A percentile compares a stretch with the other conserved stretches of the same genome.
These are phyloP conservation scores for Irena cyanogastra DNA, from an alignment of 2,113 vertebrate genomes.

Conservation along the genomic window DNA sequence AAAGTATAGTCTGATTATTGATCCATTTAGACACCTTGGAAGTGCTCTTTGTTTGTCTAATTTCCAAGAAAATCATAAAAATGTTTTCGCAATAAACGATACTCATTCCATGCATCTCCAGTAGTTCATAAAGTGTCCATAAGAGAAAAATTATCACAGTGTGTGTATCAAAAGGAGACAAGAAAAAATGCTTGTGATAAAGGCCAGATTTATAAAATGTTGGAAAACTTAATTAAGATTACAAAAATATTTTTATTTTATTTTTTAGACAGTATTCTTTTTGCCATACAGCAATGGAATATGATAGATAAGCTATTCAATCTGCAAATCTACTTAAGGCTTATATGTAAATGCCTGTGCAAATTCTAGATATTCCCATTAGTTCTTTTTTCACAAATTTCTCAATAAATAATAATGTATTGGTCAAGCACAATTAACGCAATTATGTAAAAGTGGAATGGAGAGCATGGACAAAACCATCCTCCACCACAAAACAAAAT, in stretches of 20 bases:
- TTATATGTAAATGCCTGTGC: not conserved
- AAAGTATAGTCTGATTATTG: not conserved
- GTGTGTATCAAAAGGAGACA: not conserved
- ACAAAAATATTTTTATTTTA: not conserved
- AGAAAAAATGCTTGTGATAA: not conserved
- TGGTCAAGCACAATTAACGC: not conserved
- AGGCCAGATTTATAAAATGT: not conserved
- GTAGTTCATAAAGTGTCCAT: not conserved
- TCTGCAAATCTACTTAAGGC: not conserved
- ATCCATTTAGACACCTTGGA: not conserved
- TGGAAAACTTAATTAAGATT: not conserved
- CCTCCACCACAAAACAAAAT: not conserved
- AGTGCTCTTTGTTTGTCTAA: not conserved
- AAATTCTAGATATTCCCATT: not conserved
- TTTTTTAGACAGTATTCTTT: not conserved
- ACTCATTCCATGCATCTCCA: not conserved
- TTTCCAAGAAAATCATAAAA: not conserved
- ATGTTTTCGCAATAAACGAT: not conserved
- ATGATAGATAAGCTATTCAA: not conserved
- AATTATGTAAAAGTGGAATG: not conserved
- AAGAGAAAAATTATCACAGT: not conserved
- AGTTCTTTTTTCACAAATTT: not conserved
- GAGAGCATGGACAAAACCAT: not conserved
- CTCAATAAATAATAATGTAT: not conserved
- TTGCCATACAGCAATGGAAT: not conserved